These are phyloP conservation scores for Gnathonemus longibarbis DNA, from an alignment of 2,113 vertebrate genomes.

Conservation along the genomic window DNA sequence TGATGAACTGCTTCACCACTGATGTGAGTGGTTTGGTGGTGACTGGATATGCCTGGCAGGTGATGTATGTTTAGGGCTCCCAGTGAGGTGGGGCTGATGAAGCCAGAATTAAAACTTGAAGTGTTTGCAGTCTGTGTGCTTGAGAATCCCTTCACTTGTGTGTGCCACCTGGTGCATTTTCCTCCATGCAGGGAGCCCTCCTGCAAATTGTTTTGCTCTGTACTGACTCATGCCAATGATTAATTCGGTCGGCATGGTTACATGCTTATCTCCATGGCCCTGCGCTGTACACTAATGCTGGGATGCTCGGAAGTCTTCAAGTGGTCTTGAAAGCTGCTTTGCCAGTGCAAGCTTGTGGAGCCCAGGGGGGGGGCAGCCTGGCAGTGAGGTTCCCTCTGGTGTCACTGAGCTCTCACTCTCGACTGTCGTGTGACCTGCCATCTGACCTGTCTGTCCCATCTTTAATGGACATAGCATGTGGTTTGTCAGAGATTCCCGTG, in stretches of 20 bases:
- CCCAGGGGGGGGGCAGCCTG: not conserved
- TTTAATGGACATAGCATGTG: not conserved
- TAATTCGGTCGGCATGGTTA: not conserved
- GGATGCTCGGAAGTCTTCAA: not conserved
- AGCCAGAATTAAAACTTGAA: not conserved
- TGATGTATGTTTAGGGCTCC: not conserved
- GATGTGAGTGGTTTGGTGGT: not conserved
- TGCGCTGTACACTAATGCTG: not conserved
- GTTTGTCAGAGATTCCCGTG: not conserved
- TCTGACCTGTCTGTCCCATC: not conserved
- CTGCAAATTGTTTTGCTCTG: not conserved
- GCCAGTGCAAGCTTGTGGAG: not conserved
- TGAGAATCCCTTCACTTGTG: not conserved
- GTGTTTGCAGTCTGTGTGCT: not conserved
- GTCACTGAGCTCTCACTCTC: not conserved
- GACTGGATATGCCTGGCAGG: not conserved
- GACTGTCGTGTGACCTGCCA: not conserved
- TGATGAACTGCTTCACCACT: not conserved
- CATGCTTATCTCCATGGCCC: not conserved
- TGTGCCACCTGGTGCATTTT: not conserved
- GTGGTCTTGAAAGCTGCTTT: not conserved
- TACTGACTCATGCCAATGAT: not conserved
- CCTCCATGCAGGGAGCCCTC: not conserved
- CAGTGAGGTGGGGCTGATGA: not conserved
- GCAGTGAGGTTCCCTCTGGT: not conserved